Evolutionary conservation across 2,113 vertebrate genomes (phyloP).

Genomic region (Leucopternis melanops): DNA sequence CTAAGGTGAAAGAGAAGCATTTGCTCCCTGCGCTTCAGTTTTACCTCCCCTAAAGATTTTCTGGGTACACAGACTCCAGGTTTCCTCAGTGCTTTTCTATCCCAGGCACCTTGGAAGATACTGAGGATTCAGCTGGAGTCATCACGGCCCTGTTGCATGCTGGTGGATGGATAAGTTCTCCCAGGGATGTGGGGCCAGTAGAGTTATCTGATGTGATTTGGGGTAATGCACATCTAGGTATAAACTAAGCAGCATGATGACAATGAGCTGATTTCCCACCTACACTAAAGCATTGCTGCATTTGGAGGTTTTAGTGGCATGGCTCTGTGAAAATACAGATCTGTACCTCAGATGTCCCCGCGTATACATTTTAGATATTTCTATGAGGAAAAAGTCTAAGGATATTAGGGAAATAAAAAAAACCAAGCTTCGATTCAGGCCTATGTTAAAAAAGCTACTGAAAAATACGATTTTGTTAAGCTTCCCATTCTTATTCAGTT

Average conservation of each 20-base stretch:
- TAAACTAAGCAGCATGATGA: not conserved
- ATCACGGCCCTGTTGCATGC: accelerated
- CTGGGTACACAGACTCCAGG: not conserved
- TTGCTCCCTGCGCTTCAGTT: too few relatives aligned
- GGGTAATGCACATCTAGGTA: not conserved
- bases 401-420: not conserved
- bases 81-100: not conserved
- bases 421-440: not conserved
- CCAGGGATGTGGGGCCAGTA: not conserved
- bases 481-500: not conserved
- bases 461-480: not conserved
- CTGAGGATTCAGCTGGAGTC: not conserved
- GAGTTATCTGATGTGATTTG: not conserved
- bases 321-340: not conserved
- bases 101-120: not conserved
- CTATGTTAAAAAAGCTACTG: not conserved
- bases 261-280: not conserved
- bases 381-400: not conserved
- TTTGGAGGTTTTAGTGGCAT: not conserved
- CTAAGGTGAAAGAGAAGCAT: too few relatives aligned
- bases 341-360: not conserved
- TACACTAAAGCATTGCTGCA: not conserved
- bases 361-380: not conserved
- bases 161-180: not conserved
- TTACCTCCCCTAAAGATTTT: not conserved